Conservation (phyloP, 2,888 invertebrate genomes). For the Amphipoea oculea region DNA sequence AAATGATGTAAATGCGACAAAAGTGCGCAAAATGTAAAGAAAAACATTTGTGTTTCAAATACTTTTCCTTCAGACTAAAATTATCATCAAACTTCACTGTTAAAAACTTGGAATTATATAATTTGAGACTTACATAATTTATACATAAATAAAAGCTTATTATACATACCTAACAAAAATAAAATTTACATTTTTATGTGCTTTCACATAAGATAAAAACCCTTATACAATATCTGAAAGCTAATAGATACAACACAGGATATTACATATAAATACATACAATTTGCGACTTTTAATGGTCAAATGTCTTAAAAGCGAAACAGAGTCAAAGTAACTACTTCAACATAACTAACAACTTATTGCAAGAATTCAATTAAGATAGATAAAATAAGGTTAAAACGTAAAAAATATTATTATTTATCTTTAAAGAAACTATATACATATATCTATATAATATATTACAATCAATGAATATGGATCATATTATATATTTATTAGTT, state of each 20-base stretch:
- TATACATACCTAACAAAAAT: slow-evolving; percentile 26
- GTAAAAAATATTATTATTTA: slow-evolving; percentile 9
- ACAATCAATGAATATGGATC: slow-evolving; percentile 11
- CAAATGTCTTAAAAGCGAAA: slow-evolving; percentile 11
- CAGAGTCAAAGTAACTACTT: slow-evolving; percentile 23
- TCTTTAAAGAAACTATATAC: slow-evolving; percentile 34
- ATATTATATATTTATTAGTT: slow-evolving; percentile 30
- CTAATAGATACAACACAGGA: slow-evolving; percentile 43
- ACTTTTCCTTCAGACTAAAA: slow-evolving; percentile 5
- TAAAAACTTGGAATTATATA: not conserved
- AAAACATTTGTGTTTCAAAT: slow-evolving; percentile 12
- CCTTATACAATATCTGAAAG: slow-evolving; percentile 34
- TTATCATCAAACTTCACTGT: slow-evolving; percentile 2
- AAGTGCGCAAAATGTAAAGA: not conserved
- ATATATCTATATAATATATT: slow-evolving; percentile 10
- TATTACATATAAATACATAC: slow-evolving; percentile 35
- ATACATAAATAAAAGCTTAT: slow-evolving; percentile 14
- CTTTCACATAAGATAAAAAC: slow-evolving; percentile 38
- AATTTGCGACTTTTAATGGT: slow-evolving; percentile 23
- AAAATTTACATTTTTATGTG: slow-evolving; percentile 44
- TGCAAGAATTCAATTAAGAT: slow-evolving; percentile 6
- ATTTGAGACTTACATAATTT: slow-evolving; percentile 6
- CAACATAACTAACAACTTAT: slow-evolving; percentile 23
- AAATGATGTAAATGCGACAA: slow-evolving; percentile 20
- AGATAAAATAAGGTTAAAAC: slow-evolving; percentile 15